phyloP scores from a whole-genome alignment of 2,113 vertebrate species.

The Prionailurus viverrinus region DNA sequence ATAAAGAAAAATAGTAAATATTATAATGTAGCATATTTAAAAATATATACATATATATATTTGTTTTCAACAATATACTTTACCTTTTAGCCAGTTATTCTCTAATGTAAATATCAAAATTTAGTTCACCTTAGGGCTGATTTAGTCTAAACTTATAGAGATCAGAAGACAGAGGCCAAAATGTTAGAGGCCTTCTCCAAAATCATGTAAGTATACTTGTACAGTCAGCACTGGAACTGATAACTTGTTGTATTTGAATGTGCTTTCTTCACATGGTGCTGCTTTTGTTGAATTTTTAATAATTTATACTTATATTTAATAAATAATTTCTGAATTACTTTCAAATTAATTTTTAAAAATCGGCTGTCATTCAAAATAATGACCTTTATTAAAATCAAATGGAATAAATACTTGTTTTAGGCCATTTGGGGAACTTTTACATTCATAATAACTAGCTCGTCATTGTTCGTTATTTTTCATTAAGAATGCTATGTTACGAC shows the following conservation, averaged over 20 bases:
- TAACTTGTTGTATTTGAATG: background rate
- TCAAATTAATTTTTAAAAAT: constrained; percentile 20
- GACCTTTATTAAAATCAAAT: background rate
- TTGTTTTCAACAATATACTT: background rate
- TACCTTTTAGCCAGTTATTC: background rate
- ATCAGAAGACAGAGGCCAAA: background rate
- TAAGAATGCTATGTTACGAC: background rate
- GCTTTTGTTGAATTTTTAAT: background rate
- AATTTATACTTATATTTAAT: background rate
- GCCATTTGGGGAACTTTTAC: background rate
- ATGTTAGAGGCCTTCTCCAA: background rate
- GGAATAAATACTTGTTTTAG: background rate
- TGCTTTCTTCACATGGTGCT: background rate
- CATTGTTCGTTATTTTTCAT: background rate
- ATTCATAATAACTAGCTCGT: background rate
- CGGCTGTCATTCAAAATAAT: background rate
- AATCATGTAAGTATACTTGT: background rate
- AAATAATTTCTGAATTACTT: background rate
- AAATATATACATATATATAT: background rate
- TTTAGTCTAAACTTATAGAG: background rate
- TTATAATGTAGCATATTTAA: too few species aligned
- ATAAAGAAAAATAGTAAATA: too few species aligned
- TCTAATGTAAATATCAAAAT: background rate
- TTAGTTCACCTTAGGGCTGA: background rate
- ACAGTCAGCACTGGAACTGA: background rate